Base-by-base conservation (phyloP, 2,797 vertebrate genomes). In the Ceryle rudis region DNA sequence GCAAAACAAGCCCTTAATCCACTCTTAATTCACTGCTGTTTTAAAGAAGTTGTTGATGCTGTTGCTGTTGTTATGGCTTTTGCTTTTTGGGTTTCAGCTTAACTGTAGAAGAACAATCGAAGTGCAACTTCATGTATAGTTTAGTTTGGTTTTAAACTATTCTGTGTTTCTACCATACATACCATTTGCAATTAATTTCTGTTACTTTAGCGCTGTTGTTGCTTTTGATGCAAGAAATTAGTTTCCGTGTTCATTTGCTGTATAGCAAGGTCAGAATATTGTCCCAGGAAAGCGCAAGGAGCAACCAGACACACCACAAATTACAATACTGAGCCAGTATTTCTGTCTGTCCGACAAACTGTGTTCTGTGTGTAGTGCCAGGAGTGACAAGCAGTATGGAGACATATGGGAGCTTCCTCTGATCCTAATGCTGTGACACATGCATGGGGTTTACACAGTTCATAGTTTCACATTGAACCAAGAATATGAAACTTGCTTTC, bases 391-490 rank as follows among this genome's bases (percentile, higher is more conserved):
- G 51, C n/a, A 69, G 46, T 61, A 11, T 8, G 35, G n/a, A 60
- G 57, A 37, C 10, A 41, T 12, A 9, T 4, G 23, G 51, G 61
- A 47, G 6, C n/a, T 39, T 41, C 54, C 44, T 44, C 25, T 33
- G 23, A 1, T 9, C 28, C 42, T 31, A 41, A 28, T 14, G 3
- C 47, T 1, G 0, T 1, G 19, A 37, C 58, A 47, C 21, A 14
- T 0, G 1, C 10, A 25, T 10, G 28, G 69, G 7, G 28, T 78
- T 61, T 77, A 23, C 17, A 25, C 4, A 67, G 47, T 29, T 57
- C 9, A 15, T 7, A 41, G 14, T 2, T 25, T 19, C 64, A 47
- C n/a, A 22, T 2, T 42, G 26, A 79, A 62, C 5, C 60, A 62
- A 29, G 16, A 47, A 10, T 1, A 21, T 0, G 0, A 17, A 91